Evolutionary conservation across 92 coral and sea anemone species (phyloP), one percentile per base, ranked within the genome.

Genomic region (Meandrina meandrites): DNA sequence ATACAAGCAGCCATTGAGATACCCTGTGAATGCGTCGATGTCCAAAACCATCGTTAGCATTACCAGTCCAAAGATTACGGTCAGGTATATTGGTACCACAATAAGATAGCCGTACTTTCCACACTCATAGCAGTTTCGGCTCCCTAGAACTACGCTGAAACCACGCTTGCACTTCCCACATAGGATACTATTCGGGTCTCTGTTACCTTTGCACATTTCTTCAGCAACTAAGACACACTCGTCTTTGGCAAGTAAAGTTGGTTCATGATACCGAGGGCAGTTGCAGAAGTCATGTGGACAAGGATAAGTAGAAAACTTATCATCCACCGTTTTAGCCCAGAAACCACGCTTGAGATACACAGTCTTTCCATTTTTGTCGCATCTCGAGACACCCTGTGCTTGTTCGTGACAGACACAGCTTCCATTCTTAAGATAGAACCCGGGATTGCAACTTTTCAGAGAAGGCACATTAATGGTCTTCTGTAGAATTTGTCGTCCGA

Each of bases 271-370:
- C 80, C 82, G 75, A 8, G 81, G 54, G 68, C 98, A 96, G 13
- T 82, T 62, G 71, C 98, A 96, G 86, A 87, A 94, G 45, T 71
- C 86, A 40, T 86, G 87, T 80, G 98, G 98, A 82, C 98, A 96
- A 34, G 82, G 92, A 14, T 82, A 84, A 32, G 96, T 94, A 8
- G 81, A 80, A 78, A 94, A 96, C 22, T 84, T 66, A 34, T 81
- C 87, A 48, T 75, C 82, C 24, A 94, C 95, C 75, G 35, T 70
- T 27, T 98, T 98, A 19, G 94, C 98, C 98, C 98, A 96, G 87
- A 86, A 96, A 30, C 96, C 96, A 42, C 85, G 85, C 53, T 88
- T 95, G 22, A 94, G 88, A 84, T 82, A 94, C 42, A 96, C 94
- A 24, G 79, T 88, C 58, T 79, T 78, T 3, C 94, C 94, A 70